Conservation (phyloP, 2,888 invertebrate genomes). For the Tribolium freemani region DNA sequence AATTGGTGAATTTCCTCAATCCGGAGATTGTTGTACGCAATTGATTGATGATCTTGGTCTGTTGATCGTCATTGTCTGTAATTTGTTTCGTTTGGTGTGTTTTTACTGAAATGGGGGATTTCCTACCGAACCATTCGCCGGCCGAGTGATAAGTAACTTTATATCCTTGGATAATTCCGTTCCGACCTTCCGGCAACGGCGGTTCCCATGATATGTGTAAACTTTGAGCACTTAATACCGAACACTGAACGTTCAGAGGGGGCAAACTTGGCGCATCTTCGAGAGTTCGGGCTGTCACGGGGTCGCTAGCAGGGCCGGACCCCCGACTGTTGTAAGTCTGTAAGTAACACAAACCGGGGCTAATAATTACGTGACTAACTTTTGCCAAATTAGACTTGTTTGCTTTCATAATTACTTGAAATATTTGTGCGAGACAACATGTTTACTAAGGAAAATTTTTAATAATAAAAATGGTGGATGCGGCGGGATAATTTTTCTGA, state of each 20-base stretch:
- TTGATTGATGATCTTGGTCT: slow-evolving; percentile 82
- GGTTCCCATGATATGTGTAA: slow-evolving; percentile 90
- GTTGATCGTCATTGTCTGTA: slow-evolving; percentile 80
- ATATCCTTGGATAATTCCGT: slow-evolving; percentile 88
- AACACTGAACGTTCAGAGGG: slow-evolving; percentile 86
- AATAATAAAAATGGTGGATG: too few relatives aligned
- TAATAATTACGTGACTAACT: background rate
- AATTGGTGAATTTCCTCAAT: slow-evolving; percentile 89
- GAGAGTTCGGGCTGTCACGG: slow-evolving; percentile 83
- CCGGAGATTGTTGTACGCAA: slow-evolving; percentile 81
- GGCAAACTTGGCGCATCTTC: slow-evolving; percentile 91
- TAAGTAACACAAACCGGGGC: background rate
- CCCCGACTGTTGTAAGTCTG: slow-evolving; percentile 90
- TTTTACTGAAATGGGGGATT: background rate
- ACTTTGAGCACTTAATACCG: slow-evolving; percentile 86
- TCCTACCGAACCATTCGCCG: slow-evolving; percentile 84
- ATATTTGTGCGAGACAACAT: too few relatives aligned
- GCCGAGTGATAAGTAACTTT: slow-evolving; percentile 86
- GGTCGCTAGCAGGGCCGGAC: slow-evolving; percentile 86
- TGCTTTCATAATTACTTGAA: too few relatives aligned
- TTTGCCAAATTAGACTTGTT: background rate
- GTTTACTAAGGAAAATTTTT: too few relatives aligned
- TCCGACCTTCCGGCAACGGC: slow-evolving; percentile 84
- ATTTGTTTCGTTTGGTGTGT: slow-evolving; percentile 26
- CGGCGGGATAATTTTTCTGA: too few relatives aligned